phyloP scores from a whole-genome alignment of 2,797 vertebrate species.

The Erpetoichthys calabaricus region DNA sequence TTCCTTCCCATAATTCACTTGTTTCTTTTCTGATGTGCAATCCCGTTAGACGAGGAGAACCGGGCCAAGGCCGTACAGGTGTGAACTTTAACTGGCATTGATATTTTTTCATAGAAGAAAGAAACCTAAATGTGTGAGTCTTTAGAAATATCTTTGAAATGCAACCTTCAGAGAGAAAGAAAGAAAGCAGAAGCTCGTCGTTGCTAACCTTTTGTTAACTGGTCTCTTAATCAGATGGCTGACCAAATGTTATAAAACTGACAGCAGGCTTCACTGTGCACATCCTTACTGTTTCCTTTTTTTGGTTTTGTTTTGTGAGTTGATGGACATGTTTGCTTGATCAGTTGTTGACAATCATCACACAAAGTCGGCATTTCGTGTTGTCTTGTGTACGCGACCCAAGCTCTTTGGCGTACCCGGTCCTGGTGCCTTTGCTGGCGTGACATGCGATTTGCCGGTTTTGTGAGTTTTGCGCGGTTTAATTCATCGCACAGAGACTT shows the following conservation, averaged over 20 bases:
- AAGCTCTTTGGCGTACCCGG: background rate
- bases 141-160: conserved; percentile 25
- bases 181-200: background rate
- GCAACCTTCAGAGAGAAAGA: conserved; percentile 12
- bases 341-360: conserved; percentile 10
- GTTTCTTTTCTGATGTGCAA: conserved; percentile 18
- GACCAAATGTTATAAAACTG: no score
- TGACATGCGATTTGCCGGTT: no score
- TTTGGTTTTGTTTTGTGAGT: background rate
- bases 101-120: conserved; percentile 20
- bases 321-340: conserved; percentile 3
- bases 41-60: conserved; percentile 3
- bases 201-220: background rate
- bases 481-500: no score
- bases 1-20: conserved; percentile 11
- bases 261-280: no score
- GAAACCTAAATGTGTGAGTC: conserved; percentile 17
- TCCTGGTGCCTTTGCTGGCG: background rate
- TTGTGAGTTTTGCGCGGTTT: no score
- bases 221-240: no score
- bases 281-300: background rate
- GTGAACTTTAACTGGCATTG: conserved; percentile 20
- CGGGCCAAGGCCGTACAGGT: no score
- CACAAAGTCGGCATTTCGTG: conserved; percentile 2
- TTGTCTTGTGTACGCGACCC: conserved; percentile 10